Conservation (phyloP, 1,140 invertebrate species). For the Neodiprion lecontei region DNA sequence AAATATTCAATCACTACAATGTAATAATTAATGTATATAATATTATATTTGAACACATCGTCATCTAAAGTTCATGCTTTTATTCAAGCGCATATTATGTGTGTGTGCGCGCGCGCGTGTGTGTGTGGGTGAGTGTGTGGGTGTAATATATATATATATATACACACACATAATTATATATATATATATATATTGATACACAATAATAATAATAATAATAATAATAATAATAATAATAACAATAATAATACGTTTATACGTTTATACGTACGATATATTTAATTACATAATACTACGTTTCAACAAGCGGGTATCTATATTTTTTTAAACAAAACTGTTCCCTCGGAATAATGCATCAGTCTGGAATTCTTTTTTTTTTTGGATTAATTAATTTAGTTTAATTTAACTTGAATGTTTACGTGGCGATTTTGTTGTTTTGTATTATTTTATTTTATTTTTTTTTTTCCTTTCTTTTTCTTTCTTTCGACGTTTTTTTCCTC, state of each 20-base stretch:
- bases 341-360: slow-evolving; percentile 37
- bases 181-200: too few relatives aligned
- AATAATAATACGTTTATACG: not conserved
- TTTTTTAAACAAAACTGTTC: slow-evolving; percentile 31
- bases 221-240: too few relatives aligned
- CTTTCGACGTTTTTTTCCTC: too few relatives aligned
- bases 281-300: not conserved
- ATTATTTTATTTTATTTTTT: too few relatives aligned
- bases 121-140: not conserved
- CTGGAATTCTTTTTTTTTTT: slow-evolving; percentile 25
- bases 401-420: too few relatives aligned
- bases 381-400: too few relatives aligned
- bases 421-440: too few relatives aligned
- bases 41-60: slow-evolving; percentile 3
- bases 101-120: not conserved
- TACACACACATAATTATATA: not conserved
- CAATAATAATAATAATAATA: too few relatives aligned
- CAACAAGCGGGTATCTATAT: not conserved
- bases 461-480: too few relatives aligned
- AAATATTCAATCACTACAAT: not conserved
- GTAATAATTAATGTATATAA: not conserved
- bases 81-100: not conserved
- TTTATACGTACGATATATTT: not conserved
- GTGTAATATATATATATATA: not conserved
- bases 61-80: slow-evolving; percentile 4